phyloP scores from a whole-genome alignment of 2,888 invertebrate genomes.

The Apantesis nais region DNA sequence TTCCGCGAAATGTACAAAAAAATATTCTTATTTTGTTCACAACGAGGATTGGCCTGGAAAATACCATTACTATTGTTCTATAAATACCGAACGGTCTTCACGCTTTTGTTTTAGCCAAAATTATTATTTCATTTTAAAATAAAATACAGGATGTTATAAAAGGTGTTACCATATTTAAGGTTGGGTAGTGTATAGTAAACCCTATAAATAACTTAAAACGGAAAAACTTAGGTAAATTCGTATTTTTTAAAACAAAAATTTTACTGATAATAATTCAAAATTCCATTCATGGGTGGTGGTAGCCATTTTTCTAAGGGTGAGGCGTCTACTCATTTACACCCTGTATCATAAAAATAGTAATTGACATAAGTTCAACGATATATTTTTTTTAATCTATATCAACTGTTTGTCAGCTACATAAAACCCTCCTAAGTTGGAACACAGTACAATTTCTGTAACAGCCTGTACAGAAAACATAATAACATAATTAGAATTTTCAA shows the following conservation, averaged over 20 bases:
- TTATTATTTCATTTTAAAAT: background rate
- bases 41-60: background rate
- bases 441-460: background rate
- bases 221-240: background rate
- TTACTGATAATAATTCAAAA: background rate
- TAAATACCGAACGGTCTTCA: background rate
- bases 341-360: background rate
- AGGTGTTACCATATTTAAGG: background rate
- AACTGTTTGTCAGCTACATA: background rate
- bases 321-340: no score
- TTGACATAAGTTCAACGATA: no score
- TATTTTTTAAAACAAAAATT: background rate
- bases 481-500: background rate
- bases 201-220: background rate
- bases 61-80: background rate
- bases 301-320: no score
- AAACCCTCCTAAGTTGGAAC: background rate
- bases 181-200: background rate
- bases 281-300: no score
- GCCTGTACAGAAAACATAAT: background rate
- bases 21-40: conserved; percentile 10
- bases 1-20: conserved; percentile 19
- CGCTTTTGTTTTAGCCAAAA: background rate
- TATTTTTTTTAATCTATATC: no score
- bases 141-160: background rate